Evolutionary conservation across 1,140 invertebrate species (phyloP).

Genomic region (Temnothorax longispinosus): DNA sequence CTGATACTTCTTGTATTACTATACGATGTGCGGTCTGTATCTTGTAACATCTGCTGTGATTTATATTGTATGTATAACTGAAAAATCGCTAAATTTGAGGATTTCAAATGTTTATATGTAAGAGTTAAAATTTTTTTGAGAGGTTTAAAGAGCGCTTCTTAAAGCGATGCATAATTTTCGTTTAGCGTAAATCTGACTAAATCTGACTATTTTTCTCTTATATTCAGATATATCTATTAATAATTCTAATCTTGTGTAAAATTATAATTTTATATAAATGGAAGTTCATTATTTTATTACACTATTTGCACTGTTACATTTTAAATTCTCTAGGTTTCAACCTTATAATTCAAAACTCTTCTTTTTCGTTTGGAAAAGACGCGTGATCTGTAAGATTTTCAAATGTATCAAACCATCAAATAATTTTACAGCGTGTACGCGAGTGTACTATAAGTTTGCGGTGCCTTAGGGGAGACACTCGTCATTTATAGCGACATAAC

Average conservation of each 20-base stretch:
- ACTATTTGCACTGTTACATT: neutral
- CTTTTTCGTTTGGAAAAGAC: neutral
- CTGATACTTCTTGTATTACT: too few species aligned
- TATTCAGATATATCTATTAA: too few species aligned
- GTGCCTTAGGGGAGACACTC: neutral
- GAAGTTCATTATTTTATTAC: neutral
- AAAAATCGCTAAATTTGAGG: neutral
- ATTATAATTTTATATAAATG: neutral
- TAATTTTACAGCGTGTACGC: conserved; percentile 23
- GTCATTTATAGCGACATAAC: conserved; percentile 26
- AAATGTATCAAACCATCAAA: neutral
- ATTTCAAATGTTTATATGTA: too few species aligned
- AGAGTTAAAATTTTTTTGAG: neutral
- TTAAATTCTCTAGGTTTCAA: neutral
- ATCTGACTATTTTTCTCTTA: neutral
- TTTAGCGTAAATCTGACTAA: neutral
- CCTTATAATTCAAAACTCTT: neutral
- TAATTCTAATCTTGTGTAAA: neutral
- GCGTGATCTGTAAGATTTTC: neutral
- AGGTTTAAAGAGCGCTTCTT: neutral
- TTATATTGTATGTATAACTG: neutral
- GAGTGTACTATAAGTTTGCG: neutral
- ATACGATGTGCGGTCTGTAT: neutral
- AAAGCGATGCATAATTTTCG: neutral
- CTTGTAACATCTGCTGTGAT: neutral